Evolutionary conservation across 2,888 invertebrate species (phyloP).

Genomic region (Erannis defoliaria): DNA sequence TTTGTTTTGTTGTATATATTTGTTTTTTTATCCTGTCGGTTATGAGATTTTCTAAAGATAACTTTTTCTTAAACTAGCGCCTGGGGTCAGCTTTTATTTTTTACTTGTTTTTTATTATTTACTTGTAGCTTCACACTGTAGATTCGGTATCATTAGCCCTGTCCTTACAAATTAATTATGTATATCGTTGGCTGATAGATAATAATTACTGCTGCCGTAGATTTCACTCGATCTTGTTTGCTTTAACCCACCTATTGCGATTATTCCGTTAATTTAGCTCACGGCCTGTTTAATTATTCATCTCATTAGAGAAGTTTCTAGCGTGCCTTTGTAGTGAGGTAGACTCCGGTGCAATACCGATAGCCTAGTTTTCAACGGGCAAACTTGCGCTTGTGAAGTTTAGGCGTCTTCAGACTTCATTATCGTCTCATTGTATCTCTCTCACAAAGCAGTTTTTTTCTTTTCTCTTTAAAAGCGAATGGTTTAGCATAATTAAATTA

Average conservation of each 20-base stretch:
- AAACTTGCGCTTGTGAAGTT: slow-evolving; percentile 65
- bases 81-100: too few relatives aligned
- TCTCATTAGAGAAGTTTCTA: slow-evolving; percentile 81
- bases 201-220: slow-evolving; percentile 33
- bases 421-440: neutral
- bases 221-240: slow-evolving; percentile 46
- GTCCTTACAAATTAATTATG: neutral
- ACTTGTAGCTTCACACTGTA: too few relatives aligned
- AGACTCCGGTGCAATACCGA: slow-evolving; percentile 69
- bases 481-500: too few relatives aligned
- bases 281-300: slow-evolving; percentile 79
- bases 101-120: too few relatives aligned
- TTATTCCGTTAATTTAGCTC: slow-evolving; percentile 39
- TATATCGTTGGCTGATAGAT: slow-evolving; percentile 13
- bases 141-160: too few relatives aligned
- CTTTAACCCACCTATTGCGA: slow-evolving; percentile 39
- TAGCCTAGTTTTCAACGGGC: slow-evolving; percentile 71
- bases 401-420: neutral
- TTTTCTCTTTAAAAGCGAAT: too few relatives aligned
- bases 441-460: neutral
- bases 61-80: too few relatives aligned
- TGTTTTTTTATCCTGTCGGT: too few relatives aligned
- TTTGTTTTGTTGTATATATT: too few relatives aligned
- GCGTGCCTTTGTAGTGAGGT: slow-evolving; percentile 72
- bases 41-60: too few relatives aligned